Conservation (phyloP, 2,113 vertebrate genomes). For the Procavia capensis region DNA sequence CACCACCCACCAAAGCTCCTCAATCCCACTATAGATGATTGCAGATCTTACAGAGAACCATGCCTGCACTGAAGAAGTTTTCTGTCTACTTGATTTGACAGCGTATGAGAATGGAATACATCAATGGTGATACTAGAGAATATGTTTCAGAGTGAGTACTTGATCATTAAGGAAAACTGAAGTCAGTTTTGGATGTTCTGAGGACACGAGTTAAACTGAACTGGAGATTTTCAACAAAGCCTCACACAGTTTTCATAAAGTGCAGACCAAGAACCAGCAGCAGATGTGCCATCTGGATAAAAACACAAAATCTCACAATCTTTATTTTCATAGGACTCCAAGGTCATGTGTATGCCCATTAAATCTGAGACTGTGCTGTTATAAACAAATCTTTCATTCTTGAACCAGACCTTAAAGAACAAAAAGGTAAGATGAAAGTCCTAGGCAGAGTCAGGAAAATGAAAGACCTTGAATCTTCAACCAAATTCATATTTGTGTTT, state of each 20-base stretch:
- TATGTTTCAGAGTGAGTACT: background rate
- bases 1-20: background rate
- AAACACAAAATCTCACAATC: slow-evolving; percentile 8
- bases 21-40: background rate
- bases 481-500: background rate
- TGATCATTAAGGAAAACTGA: background rate
- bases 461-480: background rate
- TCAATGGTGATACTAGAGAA: background rate
- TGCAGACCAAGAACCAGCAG: background rate
- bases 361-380: background rate
- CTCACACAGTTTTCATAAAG: background rate
- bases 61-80: background rate
- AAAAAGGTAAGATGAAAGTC: background rate
- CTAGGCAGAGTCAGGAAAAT: background rate
- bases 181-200: background rate
- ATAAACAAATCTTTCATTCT: background rate
- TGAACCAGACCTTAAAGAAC: background rate
- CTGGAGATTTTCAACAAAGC: background rate
- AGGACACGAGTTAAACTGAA: slow-evolving; percentile 28
- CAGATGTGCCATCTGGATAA: background rate
- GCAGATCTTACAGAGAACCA: background rate
- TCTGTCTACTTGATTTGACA: background rate
- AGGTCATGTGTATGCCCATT: background rate
- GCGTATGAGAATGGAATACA: background rate
- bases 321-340: background rate